phyloP scores from a whole-genome alignment of 2,888 invertebrate genomes.

The Synanthedon vespiformis region DNA sequence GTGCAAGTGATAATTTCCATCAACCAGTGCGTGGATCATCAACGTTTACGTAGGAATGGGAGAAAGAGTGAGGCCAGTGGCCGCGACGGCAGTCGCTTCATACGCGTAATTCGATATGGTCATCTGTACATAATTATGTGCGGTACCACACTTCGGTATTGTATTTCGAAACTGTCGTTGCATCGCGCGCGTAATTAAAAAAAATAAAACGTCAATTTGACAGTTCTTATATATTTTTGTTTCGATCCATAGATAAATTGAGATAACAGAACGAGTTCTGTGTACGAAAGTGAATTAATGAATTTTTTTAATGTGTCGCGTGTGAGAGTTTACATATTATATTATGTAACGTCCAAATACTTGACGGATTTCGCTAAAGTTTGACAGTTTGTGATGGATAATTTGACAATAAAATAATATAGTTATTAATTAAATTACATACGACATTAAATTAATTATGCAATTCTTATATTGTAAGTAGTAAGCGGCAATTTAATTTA shows the following conservation, averaged over 20 bases:
- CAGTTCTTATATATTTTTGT: slow-evolving; percentile 12
- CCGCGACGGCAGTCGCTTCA: slow-evolving; percentile 50
- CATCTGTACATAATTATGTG: slow-evolving; percentile 56
- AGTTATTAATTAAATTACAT: background rate
- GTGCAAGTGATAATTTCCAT: slow-evolving; percentile 44
- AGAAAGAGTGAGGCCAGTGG: slow-evolving; percentile 59
- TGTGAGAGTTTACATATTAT: slow-evolving; percentile 50
- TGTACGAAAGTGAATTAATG: slow-evolving; percentile 59
- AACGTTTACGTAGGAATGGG: slow-evolving; percentile 62
- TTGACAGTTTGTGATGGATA: slow-evolving; percentile 10
- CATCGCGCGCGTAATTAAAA: slow-evolving; percentile 17
- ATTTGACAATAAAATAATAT: background rate
- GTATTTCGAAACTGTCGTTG: background rate
- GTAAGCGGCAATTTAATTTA: background rate
- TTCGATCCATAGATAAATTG: slow-evolving; percentile 17
- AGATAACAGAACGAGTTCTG: slow-evolving; percentile 40
- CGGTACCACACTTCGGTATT: slow-evolving; percentile 17
- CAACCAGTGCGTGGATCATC: slow-evolving; percentile 36
- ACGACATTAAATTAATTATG: background rate
- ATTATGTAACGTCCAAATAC: slow-evolving; percentile 41
- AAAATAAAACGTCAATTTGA: slow-evolving; percentile 32
- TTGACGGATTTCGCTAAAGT: slow-evolving; percentile 28
- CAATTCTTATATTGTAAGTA: background rate
- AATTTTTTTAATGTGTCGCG: slow-evolving; percentile 38
- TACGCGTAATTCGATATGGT: slow-evolving; percentile 67